phyloP scores from a whole-genome alignment of 1,140 invertebrate species.

The Gyrodactylus bullatarudis region DNA sequence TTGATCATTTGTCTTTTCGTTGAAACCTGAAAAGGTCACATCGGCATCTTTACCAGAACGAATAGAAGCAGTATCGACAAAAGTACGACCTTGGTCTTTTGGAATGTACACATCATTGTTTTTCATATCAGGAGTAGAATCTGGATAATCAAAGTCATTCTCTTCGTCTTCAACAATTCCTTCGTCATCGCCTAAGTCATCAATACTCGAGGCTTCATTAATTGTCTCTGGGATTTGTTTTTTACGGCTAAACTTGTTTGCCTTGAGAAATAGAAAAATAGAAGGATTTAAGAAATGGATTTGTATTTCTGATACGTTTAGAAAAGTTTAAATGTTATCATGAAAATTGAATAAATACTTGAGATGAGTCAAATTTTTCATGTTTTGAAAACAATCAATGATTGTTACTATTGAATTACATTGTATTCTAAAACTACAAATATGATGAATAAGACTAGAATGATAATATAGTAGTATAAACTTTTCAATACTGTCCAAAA shows the following conservation, averaged over 20 bases:
- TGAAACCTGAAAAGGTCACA: neutral
- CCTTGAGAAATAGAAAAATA: neutral
- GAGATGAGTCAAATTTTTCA: too few species aligned
- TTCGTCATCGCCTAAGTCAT: neutral
- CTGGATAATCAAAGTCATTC: neutral
- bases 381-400: too few species aligned
- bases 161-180: neutral
- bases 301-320: too few species aligned
- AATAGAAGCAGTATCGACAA: neutral
- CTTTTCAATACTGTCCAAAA: too few species aligned
- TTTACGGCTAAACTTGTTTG: neutral
- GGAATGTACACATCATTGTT: neutral
- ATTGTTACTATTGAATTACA: too few species aligned
- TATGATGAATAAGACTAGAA: too few species aligned
- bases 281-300: too few species aligned
- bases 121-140: neutral
- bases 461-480: too few species aligned
- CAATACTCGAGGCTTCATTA: neutral
- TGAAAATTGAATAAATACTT: too few species aligned
- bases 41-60: neutral
- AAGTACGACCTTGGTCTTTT: neutral
- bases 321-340: too few species aligned
- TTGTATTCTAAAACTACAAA: too few species aligned
- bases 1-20: neutral
- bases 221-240: neutral